Base-by-base conservation (phyloP, 2,113 vertebrate genomes). In the Lagopus leucura region DNA sequence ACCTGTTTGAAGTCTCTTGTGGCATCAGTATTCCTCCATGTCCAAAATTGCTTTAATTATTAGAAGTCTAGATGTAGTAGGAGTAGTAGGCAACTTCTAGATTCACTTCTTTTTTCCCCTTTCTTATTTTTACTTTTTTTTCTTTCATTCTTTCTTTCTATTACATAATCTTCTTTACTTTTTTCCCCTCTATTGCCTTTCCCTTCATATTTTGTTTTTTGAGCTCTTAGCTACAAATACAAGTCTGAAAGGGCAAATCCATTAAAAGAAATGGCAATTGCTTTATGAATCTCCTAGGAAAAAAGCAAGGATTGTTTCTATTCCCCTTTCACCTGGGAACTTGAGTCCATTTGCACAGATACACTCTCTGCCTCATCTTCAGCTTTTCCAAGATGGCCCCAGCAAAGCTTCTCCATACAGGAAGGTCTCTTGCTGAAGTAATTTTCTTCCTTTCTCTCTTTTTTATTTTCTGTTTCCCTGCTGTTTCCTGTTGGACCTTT, bases 161-260 rank as follows among this genome's bases (percentile, higher is more conserved):
- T 58, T 73, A 60, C 60, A 79, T 67, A 85, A 27, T 84, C 78
- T 67, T 8, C 17, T 66, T 5, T 54, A 28, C 14, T 45, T 24
- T 32, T 74, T 42, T 38, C 7, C 4, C 8, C 24, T 42, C 38
- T 38, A 8, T 71, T 90, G 11, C n/a, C 48, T 87, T n/a, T 74
- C 21, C 10, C 8, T 15, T 76, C 58, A 43, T 48, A 17, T 20
- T 82, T 79, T 57, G 11, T 15, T 87, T 95, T 89, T 82, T 89
- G 75, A 92, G 48, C 75, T 91, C 58, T 69, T 85, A 67, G 87
- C 85, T 85, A 79, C 64, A 87, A 91, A 85, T 40, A 63, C 55
- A 77, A 82, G 50, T 89, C 82, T 85, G 57, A 96, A 95, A 96
- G 82, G 75, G 78, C 89, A 89, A 88, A 93, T 30, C 82, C 66